A percentile compares a stretch with the other conserved stretches of the same genome.
These are phyloP conservation scores for Pionites leucogaster DNA, from an alignment of 2,113 vertebrate genomes.

Conservation along the genomic window DNA sequence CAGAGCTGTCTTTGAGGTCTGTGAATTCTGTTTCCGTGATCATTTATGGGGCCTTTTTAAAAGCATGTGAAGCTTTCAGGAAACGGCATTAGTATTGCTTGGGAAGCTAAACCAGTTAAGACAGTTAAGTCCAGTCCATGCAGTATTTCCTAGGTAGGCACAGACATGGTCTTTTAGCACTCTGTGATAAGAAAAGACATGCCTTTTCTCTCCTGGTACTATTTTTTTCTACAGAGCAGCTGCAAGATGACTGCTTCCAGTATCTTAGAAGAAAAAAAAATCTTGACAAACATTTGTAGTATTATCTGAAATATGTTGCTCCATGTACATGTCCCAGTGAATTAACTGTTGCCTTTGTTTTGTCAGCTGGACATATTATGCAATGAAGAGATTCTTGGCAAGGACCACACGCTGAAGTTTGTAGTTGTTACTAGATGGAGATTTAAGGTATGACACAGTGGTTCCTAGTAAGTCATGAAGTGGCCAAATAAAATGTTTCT, in stretches of 20 bases:
- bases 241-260: background rate
- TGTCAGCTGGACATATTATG: conserved; percentile 98
- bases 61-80: background rate
- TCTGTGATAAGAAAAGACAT: background rate
- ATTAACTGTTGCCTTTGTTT: conserved; percentile 12
- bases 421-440: conserved; percentile 99
- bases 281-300: background rate
- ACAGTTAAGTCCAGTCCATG: background rate
- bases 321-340: background rate
- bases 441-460: conserved; percentile 87
- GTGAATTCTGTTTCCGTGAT: background rate
- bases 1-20: background rate
- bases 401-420: conserved; percentile 99
- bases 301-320: background rate
- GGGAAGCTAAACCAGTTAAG: background rate
- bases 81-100: background rate
- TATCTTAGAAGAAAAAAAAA: background rate
- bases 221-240: background rate
- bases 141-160: background rate
- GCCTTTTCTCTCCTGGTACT: background rate
- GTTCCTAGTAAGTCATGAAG: background rate
- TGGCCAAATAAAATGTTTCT: background rate
- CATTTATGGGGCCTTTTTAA: background rate
- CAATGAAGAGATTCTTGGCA: conserved; percentile 99
- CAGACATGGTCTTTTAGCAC: background rate